Percentiles rank a stretch among this genome's conserved stretches.
Evolutionary conservation across 2,797 vertebrate species (phyloP).

Genomic region (Mus caroli): DNA sequence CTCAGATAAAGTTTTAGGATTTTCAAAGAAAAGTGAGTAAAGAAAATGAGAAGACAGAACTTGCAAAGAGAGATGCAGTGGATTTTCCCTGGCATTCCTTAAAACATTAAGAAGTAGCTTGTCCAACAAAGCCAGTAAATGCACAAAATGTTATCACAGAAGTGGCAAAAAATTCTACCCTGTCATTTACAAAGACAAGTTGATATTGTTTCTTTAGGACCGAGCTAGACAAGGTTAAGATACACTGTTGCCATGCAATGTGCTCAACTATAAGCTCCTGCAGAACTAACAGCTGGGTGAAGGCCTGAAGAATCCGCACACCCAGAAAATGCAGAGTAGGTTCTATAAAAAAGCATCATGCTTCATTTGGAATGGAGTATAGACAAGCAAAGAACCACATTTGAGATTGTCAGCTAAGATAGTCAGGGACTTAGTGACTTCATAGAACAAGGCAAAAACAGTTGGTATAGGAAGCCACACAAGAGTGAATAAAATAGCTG

Average conservation of each 20-base stretch:
- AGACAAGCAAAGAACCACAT: neutral
- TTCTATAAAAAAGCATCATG: neutral
- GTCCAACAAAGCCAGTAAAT: neutral
- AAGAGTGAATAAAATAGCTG: neutral
- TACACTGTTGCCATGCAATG: too few species aligned
- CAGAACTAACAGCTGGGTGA: neutral
- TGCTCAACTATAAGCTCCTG: neutral
- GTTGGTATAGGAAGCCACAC: neutral
- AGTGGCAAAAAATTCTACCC: neutral
- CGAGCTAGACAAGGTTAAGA: neutral
- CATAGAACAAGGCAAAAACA: neutral
- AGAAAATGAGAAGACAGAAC: conserved; percentile 9
- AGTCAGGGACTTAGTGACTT: neutral
- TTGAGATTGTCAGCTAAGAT: neutral
- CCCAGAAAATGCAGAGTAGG: neutral
- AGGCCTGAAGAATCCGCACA: neutral
- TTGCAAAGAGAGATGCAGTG: neutral
- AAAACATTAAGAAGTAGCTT: neutral
- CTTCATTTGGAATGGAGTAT: neutral
- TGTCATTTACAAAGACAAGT: neutral
- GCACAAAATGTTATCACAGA: neutral
- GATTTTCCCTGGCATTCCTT: neutral
- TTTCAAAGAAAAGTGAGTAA: conserved; percentile 19
- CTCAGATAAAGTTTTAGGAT: neutral
- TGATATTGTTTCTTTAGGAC: neutral